Percentiles rank a stretch among this genome's conserved stretches.
These are phyloP conservation scores for Drosophila nebulosa DNA, from an alignment of 1,140 invertebrate genomes.

Conservation along the genomic window DNA sequence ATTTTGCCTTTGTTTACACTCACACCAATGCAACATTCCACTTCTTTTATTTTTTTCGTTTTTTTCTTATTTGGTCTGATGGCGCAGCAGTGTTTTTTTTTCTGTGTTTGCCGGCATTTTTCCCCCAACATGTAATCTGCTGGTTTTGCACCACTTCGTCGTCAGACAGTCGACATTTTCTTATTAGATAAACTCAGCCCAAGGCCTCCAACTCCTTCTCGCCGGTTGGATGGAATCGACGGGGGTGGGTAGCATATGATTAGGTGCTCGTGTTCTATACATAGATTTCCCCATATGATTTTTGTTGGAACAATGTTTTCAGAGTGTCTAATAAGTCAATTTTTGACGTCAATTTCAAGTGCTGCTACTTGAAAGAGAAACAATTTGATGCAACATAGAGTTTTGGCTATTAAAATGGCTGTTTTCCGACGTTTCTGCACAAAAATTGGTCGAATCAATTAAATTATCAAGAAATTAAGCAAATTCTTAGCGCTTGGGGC, in stretches of 20 bases:
- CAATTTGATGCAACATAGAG: too few species aligned
- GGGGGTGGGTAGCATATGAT: neutral
- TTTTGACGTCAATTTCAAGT: neutral
- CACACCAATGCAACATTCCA: conserved; percentile 14
- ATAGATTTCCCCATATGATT: conserved; percentile 10
- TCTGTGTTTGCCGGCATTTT: conserved; percentile 62
- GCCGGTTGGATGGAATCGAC: conserved; percentile 24
- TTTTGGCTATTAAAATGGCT: too few species aligned
- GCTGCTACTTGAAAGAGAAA: too few species aligned
- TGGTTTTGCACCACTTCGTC: conserved; percentile 3
- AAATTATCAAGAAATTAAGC: neutral
- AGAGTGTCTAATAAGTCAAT: neutral
- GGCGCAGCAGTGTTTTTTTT: conserved; percentile 58
- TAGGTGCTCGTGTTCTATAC: neutral
- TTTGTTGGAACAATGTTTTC: neutral
- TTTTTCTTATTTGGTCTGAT: conserved; percentile 3
- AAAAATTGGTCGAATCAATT: too few species aligned
- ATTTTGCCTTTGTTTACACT: conserved; percentile 52
- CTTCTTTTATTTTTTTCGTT: neutral
- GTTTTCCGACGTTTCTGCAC: too few species aligned
- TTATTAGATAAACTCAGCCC: conserved; percentile 46
- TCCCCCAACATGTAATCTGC: conserved; percentile 2
- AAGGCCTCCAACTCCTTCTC: conserved; percentile 32
- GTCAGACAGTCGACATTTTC: conserved; percentile 53
- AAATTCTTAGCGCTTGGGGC: neutral